These are phyloP conservation scores for Tursiops truncatus DNA, from an alignment of 2,113 vertebrate species.

Conservation along the genomic window DNA sequence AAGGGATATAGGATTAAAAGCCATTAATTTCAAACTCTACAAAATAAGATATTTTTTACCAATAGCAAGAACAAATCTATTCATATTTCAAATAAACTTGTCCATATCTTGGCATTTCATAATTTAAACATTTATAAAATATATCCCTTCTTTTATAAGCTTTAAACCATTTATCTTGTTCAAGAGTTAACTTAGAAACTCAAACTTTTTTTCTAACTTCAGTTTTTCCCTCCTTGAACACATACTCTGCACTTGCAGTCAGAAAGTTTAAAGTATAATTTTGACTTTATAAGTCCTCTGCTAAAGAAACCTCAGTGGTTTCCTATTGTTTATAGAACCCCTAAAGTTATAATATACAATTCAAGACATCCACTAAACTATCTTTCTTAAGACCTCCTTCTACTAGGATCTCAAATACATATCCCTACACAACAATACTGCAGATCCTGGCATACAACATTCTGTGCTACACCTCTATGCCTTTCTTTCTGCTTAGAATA, in stretches of 20 bases:
- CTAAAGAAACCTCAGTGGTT: background rate
- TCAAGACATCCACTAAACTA: background rate
- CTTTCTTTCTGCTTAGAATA: background rate
- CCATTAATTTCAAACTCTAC: background rate
- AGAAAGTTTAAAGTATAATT: background rate
- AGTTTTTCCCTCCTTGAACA: background rate
- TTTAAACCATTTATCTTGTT: background rate
- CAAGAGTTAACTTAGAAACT: background rate
- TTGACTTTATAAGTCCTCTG: background rate
- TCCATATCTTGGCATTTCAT: background rate
- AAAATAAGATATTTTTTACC: background rate
- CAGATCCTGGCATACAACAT: accelerated
- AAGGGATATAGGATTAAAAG: background rate
- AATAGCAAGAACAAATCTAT: background rate
- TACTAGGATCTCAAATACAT: background rate
- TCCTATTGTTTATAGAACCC: background rate
- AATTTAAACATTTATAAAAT: background rate
- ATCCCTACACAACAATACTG: background rate
- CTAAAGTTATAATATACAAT: background rate
- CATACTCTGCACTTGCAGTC: background rate
- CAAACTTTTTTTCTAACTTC: background rate
- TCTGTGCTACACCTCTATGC: background rate
- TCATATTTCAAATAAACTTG: background rate
- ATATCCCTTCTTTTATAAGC: background rate
- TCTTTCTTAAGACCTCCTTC: background rate